Evolutionary conservation across 2,888 invertebrate species (phyloP).

Genomic region (Eretmocerus hayati): DNA sequence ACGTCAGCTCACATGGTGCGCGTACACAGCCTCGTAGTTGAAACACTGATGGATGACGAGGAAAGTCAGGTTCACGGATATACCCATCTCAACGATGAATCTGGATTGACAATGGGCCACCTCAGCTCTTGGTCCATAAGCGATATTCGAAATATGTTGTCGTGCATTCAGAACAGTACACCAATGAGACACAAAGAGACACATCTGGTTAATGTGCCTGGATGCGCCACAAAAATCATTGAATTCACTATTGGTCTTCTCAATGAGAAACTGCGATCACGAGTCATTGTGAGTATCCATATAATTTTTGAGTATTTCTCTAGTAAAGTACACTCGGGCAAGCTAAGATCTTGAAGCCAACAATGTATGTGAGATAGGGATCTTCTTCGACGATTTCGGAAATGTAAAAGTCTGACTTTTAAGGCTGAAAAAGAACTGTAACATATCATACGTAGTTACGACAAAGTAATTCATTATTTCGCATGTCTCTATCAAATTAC

Average conservation of each 20-base stretch:
- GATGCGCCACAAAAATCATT: slow-evolving; percentile 72
- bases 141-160: slow-evolving; percentile 69
- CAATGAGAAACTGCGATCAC: slow-evolving; percentile 74
- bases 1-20: slow-evolving; percentile 80
- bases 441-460: no score
- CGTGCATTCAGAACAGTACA: slow-evolving; percentile 78
- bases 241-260: slow-evolving; percentile 76
- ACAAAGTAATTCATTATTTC: no score
- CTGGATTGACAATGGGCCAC: slow-evolving; percentile 76
- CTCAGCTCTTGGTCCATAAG: slow-evolving; percentile 74
- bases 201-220: slow-evolving; percentile 79
- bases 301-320: no score
- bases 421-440: no score
- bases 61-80: slow-evolving; percentile 77
- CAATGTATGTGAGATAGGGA: no score
- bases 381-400: no score
- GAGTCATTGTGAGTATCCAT: slow-evolving; percentile 71
- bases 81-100: slow-evolving; percentile 75
- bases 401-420: no score
- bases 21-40: slow-evolving; percentile 78
- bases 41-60: slow-evolving; percentile 78
- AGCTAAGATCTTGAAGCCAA: no score
- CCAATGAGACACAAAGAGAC: slow-evolving; percentile 88
- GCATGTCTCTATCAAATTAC: no score
- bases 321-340: no score